Percentiles rank a stretch among this genome's conserved stretches.
Conservation (phyloP, 2,888 invertebrate species). For the Zaprionus bogoriensis region DNA sequence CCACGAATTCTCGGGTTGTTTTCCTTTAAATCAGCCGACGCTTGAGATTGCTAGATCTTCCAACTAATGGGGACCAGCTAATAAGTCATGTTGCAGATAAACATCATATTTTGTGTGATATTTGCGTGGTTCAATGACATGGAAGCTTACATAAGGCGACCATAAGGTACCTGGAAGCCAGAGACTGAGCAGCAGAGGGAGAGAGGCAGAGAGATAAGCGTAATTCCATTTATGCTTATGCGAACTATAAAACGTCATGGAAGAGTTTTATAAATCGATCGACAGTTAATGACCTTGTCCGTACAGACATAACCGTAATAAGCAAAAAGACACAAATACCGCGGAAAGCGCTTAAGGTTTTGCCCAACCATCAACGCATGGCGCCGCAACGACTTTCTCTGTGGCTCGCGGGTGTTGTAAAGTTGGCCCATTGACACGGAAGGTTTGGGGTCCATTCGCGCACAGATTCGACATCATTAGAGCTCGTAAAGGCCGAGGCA, state of each 20-base stretch:
- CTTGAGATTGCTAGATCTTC: slow-evolving; percentile 3
- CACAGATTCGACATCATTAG: slow-evolving; percentile 64
- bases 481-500: slow-evolving; percentile 36
- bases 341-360: slow-evolving; percentile 48
- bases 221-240: slow-evolving; percentile 20
- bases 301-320: background rate
- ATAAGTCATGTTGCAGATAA: slow-evolving; percentile 18
- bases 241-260: slow-evolving; percentile 18
- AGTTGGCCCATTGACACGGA: slow-evolving; percentile 65
- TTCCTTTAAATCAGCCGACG: slow-evolving; percentile 3
- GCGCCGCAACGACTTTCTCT: slow-evolving; percentile 55
- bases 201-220: slow-evolving; percentile 13
- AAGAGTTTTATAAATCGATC: slow-evolving; percentile 22
- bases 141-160: slow-evolving; percentile 13
- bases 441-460: slow-evolving; percentile 38
- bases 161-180: background rate
- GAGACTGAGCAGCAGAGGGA: background rate
- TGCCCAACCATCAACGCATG: slow-evolving; percentile 34
- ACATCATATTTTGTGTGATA: slow-evolving; percentile 19
- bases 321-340: slow-evolving; percentile 38
- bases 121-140: slow-evolving; percentile 6
- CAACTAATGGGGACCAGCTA: slow-evolving; percentile 7
- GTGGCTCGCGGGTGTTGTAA: slow-evolving; percentile 57
- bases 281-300: slow-evolving; percentile 50
- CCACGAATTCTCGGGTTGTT: background rate